Percentiles rank a stretch among this genome's conserved stretches.
phyloP scores from a whole-genome alignment of 2,888 invertebrate genomes.

The Liodrosophila aerea region DNA sequence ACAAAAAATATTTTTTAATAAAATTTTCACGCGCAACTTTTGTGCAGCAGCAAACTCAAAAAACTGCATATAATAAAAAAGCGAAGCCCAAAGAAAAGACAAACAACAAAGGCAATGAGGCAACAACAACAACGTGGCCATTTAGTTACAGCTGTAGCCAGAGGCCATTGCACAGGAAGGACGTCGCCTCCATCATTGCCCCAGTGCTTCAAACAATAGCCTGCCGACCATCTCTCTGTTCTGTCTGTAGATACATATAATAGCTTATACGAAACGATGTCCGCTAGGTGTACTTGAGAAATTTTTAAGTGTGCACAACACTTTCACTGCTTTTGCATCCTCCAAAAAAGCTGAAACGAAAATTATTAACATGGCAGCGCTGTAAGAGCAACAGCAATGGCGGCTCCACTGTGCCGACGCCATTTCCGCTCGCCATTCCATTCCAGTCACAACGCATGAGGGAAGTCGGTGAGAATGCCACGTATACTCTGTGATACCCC shows the following conservation, averaged over 20 bases:
- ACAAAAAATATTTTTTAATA: conserved; percentile 64
- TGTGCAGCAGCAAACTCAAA: conserved; percentile 37
- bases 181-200: conserved; percentile 26
- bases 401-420: conserved; percentile 13
- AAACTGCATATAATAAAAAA: conserved; percentile 31
- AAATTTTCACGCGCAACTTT: conserved; percentile 64
- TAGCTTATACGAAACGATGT: conserved; percentile 58
- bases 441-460: conserved; percentile 11
- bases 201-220: conserved; percentile 48
- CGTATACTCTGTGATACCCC: background rate
- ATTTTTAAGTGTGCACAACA: conserved; percentile 67
- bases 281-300: conserved; percentile 74
- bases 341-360: conserved; percentile 1
- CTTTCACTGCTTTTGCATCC: conserved; percentile 47
- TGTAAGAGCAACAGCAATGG: conserved; percentile 11
- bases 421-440: conserved; percentile 33
- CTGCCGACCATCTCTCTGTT: conserved; percentile 7
- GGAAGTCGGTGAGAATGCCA: conserved; percentile 6
- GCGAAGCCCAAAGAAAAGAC: conserved; percentile 35
- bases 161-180: conserved; percentile 60
- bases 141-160: conserved; percentile 62
- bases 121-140: conserved; percentile 50
- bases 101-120: conserved; percentile 35
- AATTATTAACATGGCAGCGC: conserved; percentile 11
- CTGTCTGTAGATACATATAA: conserved; percentile 24